Conservation (phyloP, 1,140 invertebrate species). For the Aphis gossypii region DNA sequence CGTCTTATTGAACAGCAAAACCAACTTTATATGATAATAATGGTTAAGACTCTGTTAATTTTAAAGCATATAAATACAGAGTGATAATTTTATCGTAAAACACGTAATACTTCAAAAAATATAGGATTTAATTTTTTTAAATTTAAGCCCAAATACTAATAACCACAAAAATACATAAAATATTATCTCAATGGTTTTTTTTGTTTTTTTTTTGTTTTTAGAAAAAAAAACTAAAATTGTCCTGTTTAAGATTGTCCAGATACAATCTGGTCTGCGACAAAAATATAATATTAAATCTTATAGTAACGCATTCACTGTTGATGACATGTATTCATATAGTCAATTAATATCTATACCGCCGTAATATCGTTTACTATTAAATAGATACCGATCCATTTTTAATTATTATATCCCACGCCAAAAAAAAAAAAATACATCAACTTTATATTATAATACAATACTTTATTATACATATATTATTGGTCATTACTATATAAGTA, state of each 20-base stretch:
- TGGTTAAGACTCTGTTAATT: not conserved
- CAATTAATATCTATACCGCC: not conserved
- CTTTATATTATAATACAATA: too few relatives aligned
- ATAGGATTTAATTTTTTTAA: not conserved
- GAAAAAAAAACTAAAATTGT: not conserved
- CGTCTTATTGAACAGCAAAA: not conserved
- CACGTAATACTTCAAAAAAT: not conserved
- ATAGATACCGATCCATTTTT: not conserved
- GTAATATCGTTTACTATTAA: not conserved
- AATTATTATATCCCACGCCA: not conserved
- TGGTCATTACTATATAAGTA: too few relatives aligned
- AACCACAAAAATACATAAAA: not conserved
- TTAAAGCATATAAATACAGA: not conserved
- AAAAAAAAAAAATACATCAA: not conserved
- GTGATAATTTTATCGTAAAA: not conserved
- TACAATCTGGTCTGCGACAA: not conserved
- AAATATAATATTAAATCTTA: not conserved
- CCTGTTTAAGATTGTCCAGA: not conserved
- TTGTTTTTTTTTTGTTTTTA: not conserved
- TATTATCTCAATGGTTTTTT: not conserved
- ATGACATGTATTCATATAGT: not conserved
- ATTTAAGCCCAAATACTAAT: not conserved
- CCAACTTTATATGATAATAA: not conserved
- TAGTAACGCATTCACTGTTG: not conserved
- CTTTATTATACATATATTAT: too few relatives aligned